Base-by-base conservation (phyloP, 2,888 invertebrate species). In the Pinctada fucata region DNA sequence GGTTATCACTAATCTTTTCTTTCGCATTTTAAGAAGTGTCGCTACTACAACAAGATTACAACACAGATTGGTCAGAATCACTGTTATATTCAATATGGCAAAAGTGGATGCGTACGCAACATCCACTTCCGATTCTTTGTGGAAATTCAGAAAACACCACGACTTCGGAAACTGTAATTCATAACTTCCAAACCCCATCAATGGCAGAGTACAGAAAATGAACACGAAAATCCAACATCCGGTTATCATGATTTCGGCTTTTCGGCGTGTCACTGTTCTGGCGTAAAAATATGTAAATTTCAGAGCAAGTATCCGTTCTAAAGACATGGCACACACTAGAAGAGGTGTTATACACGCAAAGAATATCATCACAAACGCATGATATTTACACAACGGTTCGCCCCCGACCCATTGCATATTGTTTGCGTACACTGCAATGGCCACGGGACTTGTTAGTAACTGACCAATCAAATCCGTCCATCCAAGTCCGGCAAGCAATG, bases 401-500 rank as follows among this genome's bases (percentile, higher is more conserved):
- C 91, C 91, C 3, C 92, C 91, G 5, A 90, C 86, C 91, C 91
- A 92, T 68, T 84, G 75, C 3, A 91, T 82, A 73, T 90, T 87
- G 75, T 89, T 88, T 4, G 88, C 87, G 83, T 93, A 92, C 31
- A 85, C 85, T 16, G 88, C 82, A 10, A 90, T 87, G 63, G 90
- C 87, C 6, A 91, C 85, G 5, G 89, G 88, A 2, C 91, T 88
- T 10, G 91, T 91, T 51, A 90, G 78, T 13, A 92, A 68, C 71
- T 91, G 92, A 8, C 92, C 91, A 64, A 91, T 83, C n/a, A 93
- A 85, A 84, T 93, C 92, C 2, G 91, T 91, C 87, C 90, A 90
- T 5, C 91, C 92, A 47, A 92, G 84, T 31, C 89, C 90, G 45
- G 87, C 86, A n/a, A 92, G 83, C 31, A 92, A 83, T 10, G 89